Evolutionary conservation across 2,797 vertebrate species (phyloP).

Genomic region (Prionace glauca): DNA sequence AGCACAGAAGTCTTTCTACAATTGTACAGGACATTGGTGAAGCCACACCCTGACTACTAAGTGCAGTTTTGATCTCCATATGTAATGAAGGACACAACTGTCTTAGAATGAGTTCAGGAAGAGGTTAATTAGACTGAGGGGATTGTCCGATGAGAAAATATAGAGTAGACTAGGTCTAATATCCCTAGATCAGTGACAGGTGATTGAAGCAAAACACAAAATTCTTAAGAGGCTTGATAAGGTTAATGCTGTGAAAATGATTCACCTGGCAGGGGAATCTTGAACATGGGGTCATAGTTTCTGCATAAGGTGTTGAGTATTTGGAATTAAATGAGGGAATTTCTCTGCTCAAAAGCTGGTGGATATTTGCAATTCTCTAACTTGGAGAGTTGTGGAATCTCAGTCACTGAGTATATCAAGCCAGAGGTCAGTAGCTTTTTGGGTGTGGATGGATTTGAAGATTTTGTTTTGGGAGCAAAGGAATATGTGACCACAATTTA

Average conservation of each 20-base stretch:
- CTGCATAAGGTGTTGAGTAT: neutral
- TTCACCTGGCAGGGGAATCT: neutral
- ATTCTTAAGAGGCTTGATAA: neutral
- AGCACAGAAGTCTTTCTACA: neutral
- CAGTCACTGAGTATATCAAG: neutral
- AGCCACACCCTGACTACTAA: too few species aligned
- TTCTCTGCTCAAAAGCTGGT: neutral
- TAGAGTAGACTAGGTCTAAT: neutral
- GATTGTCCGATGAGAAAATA: neutral
- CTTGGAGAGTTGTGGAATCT: neutral
- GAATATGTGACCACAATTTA: too few species aligned
- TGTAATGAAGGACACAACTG: neutral
- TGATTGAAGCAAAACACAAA: neutral
- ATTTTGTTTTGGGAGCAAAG: neutral
- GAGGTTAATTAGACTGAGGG: neutral
- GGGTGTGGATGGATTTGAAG: too few species aligned
- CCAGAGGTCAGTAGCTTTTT: neutral
- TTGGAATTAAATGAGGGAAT: neutral
- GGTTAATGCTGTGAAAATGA: neutral
- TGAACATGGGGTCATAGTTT: neutral
- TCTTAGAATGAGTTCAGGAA: neutral
- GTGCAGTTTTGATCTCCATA: neutral
- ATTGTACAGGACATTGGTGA: neutral
- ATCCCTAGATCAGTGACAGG: neutral
- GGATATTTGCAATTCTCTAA: neutral